Base-by-base conservation (phyloP, 2,113 vertebrate genomes). In the Copsychus sechellarum region DNA sequence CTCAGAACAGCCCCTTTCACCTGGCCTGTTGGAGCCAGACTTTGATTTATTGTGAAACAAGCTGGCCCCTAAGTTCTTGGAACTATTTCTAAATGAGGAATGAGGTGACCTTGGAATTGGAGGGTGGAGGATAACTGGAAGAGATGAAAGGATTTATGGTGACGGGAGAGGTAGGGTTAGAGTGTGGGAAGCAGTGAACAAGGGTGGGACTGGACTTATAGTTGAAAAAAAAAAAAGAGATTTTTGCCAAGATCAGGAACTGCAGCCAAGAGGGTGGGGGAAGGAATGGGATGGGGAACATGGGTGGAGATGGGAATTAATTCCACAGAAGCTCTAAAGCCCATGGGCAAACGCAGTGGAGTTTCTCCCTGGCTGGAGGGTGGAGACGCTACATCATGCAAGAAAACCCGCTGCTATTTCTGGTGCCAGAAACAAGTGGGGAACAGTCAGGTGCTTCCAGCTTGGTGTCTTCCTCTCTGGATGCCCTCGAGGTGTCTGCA, bases 241-340 rank as follows among this genome's bases (percentile, higher is more conserved):
- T 65, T 85, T 88, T 54, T 94, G 60, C 86, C 76, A 86, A 88
- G 72, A 86, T 90, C 34, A 58, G 67, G 47, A 94, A 58, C 64
- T 83, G 45, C 80, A 84, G 94, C 95, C 95, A 97, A 92, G 82
- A 95, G 88, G 82, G 88, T 93, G 88, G 92, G 82, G 94, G 62
- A 80, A 58, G 81, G 47, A 92, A 81, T 40, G 77, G 81, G 77
- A 86, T 86, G 76, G 51, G 71, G 66, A 94, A 73, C 56, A 73
- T 94, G 92, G 95, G 96, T 93, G 96, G 95, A 96, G 95, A 66
- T 92, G 92, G 47, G 60, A 94, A 94, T 93, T 95, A 86, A 92
- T 97, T 97, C 90, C 60, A 54, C 64, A 81, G 92, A 54, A 94
- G 80, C 92, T 88, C 42, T 71, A 60, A 81, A 93, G 92, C 91